These are phyloP conservation scores for Machaerirhynchus nigripectus DNA, from an alignment of 2,113 vertebrate genomes.

Conservation along the genomic window DNA sequence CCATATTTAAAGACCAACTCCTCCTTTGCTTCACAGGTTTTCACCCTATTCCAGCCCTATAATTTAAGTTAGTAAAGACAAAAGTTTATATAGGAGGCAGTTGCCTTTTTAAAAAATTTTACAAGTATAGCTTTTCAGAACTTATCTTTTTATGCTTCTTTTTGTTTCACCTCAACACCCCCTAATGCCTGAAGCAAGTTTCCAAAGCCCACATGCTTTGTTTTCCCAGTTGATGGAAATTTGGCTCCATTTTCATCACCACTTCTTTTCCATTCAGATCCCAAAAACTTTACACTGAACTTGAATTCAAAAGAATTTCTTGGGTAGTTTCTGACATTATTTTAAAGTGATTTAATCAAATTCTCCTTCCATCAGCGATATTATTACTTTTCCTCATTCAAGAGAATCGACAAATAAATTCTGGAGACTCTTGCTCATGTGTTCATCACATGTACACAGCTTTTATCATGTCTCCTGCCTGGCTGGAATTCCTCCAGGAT, in stretches of 20 bases:
- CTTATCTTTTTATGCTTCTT: background rate
- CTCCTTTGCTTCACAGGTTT: background rate
- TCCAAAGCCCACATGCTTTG: background rate
- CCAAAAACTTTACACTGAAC: background rate
- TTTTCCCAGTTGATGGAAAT: background rate
- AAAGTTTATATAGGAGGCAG: background rate
- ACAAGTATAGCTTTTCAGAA: background rate
- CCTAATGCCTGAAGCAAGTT: background rate
- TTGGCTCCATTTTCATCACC: background rate
- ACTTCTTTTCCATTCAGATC: background rate
- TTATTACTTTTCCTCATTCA: background rate
- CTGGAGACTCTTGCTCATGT: background rate
- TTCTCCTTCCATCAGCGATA: background rate
- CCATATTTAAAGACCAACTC: background rate
- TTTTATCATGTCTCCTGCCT: background rate
- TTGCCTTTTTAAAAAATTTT: background rate
- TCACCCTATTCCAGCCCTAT: background rate
- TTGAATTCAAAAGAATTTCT: background rate
- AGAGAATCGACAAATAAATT: background rate
- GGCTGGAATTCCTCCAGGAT: rapidly evolving
- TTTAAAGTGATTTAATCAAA: background rate
- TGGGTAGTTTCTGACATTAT: background rate
- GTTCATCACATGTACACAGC: rapidly evolving
- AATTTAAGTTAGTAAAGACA: background rate
- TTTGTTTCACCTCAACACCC: background rate